Evolutionary conservation across 1,140 invertebrate genomes (phyloP), one percentile per base, ranked within the genome.

Genomic region (Latrodectus geometricus): DNA sequence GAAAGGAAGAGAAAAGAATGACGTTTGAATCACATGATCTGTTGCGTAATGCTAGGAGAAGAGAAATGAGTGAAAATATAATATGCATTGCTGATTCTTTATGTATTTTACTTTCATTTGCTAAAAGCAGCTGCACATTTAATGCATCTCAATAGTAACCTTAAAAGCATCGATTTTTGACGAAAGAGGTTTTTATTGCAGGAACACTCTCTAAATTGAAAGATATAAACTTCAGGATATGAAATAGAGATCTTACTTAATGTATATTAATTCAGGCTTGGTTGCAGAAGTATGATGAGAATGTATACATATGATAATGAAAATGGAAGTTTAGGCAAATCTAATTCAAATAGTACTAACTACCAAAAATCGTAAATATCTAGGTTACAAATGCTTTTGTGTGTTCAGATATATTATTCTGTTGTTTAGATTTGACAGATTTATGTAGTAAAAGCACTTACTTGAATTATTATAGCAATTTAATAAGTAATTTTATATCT

Each of bases 51-150:
- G 21, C 20, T 11, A 23, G 14, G 11, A 11, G 68, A n/a, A n/a
- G n/a, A 23, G 20, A 69, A 69, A 23, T n/a, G 17, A 69, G 68
- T 69, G 68, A 69, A 69, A 69, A 69, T n/a, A 69, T 69, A 69
- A 69, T 69, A 69, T 69, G 68, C 68, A 21, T 20, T 69, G 21
- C 68, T 23, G 68, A 69, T 69, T 69, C 68, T 69, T 69, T 69
- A 69, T 69, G 68, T 69, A 69, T 69, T 69, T 20, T 69, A 23
- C 68, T 23, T 69, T 69, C 68, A 69, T 69, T 69, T 69, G 68
- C 68, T 69, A 69, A 69, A 69, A 69, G 68, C 68, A 9, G n/a
- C 11, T 23, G 17, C 9, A 69, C 68, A 21, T 69, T 61, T 61
- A 14, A 17, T 61, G 54, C 54, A 61, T 61, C 54, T 61, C 54